Conservation (phyloP, 1,140 invertebrate genomes). For the Pseudomyrmex cubaensis region DNA sequence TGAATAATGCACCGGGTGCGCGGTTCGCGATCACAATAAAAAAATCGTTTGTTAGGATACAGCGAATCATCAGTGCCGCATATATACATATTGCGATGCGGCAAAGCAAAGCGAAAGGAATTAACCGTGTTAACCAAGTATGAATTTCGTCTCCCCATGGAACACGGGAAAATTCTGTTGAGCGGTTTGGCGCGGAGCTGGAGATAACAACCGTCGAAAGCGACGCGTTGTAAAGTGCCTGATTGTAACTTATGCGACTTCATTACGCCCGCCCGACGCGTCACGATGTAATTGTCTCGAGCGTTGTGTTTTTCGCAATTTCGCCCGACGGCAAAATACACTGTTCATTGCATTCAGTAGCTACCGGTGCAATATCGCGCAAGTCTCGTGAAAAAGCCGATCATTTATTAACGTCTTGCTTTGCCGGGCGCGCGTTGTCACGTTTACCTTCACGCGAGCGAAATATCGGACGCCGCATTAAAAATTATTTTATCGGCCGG, state of each 20-base stretch:
- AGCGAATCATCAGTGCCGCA: not conserved
- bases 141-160: slow-evolving; percentile 28
- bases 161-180: slow-evolving; percentile 25
- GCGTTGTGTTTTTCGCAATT: slow-evolving; percentile 49
- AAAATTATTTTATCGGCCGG: slow-evolving; percentile 26
- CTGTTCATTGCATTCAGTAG: not conserved
- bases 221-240: slow-evolving; percentile 36
- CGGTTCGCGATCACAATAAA: slow-evolving; percentile 15
- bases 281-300: slow-evolving; percentile 43
- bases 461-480: slow-evolving; percentile 22
- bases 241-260: slow-evolving; percentile 57
- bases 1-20: slow-evolving; percentile 17
- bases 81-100: not conserved
- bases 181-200: slow-evolving; percentile 32
- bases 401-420: slow-evolving; percentile 58
- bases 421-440: not conserved
- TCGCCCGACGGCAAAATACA: not conserved
- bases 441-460: not conserved
- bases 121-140: slow-evolving; percentile 40
- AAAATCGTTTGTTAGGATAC: slow-evolving; percentile 11
- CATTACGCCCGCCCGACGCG: slow-evolving; percentile 32
- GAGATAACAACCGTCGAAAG: slow-evolving; percentile 45
- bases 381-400: slow-evolving; percentile 34
- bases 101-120: not conserved
- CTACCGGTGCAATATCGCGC: slow-evolving; percentile 2